A percentile compares a stretch with the other conserved stretches of the same genome.
phyloP scores from a whole-genome alignment of 2,113 vertebrate genomes.

The Mungos mungo region DNA sequence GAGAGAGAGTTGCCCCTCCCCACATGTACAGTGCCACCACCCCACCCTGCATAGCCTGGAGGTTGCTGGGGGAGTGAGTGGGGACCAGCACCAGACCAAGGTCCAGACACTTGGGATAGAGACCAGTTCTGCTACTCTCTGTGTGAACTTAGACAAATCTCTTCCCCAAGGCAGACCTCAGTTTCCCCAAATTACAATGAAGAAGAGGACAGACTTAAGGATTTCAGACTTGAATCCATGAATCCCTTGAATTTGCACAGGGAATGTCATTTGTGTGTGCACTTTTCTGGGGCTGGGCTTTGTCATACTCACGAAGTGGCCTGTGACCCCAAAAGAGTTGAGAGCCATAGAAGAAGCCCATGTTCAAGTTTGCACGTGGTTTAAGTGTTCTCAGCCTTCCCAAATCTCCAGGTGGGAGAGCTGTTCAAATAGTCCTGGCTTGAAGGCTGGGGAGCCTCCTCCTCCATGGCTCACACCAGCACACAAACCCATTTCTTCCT shows the following conservation, averaged over 20 bases:
- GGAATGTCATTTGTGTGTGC: too few species aligned
- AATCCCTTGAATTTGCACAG: not conserved
- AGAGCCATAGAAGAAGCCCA: not conserved
- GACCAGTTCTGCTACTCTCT: not conserved
- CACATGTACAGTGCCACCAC: too few species aligned
- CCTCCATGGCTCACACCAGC: not conserved
- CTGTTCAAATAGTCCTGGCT: not conserved
- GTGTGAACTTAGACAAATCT: not conserved
- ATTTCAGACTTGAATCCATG: not conserved
- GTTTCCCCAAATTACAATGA: not conserved
- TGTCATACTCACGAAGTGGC: not conserved
- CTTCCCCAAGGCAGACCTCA: not conserved
- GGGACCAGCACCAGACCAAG: not conserved
- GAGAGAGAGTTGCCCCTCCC: not conserved
- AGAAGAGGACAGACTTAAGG: not conserved
- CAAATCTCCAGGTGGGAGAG: not conserved
- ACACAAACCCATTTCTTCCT: not conserved
- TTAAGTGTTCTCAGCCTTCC: not conserved
- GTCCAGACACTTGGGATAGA: not conserved
- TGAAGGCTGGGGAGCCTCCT: not conserved
- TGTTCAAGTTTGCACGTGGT: not conserved
- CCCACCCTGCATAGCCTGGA: not conserved
- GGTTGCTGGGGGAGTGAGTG: not conserved
- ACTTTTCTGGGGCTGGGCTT: not conserved
- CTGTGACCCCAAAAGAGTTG: not conserved